Conservation (phyloP, 2,113 vertebrate genomes). For the Podarcis raffonei region DNA sequence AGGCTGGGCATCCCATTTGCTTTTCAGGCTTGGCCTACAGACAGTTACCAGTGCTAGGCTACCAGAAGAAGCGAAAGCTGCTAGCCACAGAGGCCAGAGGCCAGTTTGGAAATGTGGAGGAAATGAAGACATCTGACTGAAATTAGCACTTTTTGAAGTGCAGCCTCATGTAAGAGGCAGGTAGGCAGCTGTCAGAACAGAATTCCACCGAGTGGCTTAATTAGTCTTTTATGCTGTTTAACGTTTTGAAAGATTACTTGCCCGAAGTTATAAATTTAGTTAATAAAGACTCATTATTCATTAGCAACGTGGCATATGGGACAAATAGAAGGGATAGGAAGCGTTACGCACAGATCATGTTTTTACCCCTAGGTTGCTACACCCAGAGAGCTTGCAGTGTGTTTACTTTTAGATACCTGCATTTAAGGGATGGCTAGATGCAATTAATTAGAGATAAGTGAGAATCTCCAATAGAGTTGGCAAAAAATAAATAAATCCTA, state of each 20-base stretch:
- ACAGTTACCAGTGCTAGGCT: not conserved
- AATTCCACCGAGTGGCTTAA: constrained; percentile 49
- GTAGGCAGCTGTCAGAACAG: constrained; percentile 36
- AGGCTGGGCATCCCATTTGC: not conserved
- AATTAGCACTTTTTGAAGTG: not conserved
- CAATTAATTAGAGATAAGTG: not conserved
- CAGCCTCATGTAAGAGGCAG: constrained; percentile 15
- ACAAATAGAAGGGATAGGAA: not conserved
- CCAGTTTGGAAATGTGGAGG: not conserved
- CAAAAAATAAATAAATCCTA: too few species aligned
- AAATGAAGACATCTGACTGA: not conserved
- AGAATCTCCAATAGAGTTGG: not conserved
- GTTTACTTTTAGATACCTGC: not conserved
- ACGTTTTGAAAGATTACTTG: constrained; percentile 57
- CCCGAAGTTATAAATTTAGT: constrained; percentile 64
- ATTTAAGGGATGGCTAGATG: not conserved
- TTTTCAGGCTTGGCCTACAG: not conserved
- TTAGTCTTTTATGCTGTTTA: constrained; percentile 48
- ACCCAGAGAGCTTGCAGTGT: not conserved
- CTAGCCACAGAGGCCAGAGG: not conserved
- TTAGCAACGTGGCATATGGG: constrained; percentile 29
- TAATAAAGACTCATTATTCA: constrained; percentile 48
- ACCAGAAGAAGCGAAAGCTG: not conserved
- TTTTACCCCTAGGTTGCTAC: not conserved
- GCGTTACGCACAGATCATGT: not conserved